Evolutionary conservation across 1,140 invertebrate genomes (phyloP), one percentile per base, ranked within the genome.

Genomic region (Drosophila biarmipes): DNA sequence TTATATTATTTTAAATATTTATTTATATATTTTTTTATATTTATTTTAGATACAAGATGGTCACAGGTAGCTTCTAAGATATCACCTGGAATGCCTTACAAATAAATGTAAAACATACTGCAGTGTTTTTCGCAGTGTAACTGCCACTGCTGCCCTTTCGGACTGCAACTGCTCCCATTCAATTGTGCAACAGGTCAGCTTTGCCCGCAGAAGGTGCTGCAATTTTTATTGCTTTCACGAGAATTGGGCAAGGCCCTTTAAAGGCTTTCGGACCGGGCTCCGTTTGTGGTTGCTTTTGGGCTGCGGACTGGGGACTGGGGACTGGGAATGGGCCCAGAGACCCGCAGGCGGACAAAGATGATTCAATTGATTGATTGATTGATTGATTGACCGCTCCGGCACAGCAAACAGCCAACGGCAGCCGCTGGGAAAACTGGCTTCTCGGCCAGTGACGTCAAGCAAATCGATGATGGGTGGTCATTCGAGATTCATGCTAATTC

Each of bases 161-260:
- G 31, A 19, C 38, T 61, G 35, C 73, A 67, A 21, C 58, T 53
- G 81, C 74, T 87, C 79, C 71, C 79, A 89, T 87, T 87, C 84
- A 89, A 89, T 89, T 87, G 71, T 64, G 84, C 82, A 89, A 84
- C 84, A 89, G 74, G 81, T 87, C 78, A 73, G 63, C 38, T 38
- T 34, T 49, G 42, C 29, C 51, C 51, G 53, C 56, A 48, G 29
- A 53, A 78, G 82, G 78, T 69, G 82, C 73, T 81, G 82, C 69
- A 80, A 90, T 78, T 90, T 90, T 90, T 90, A 90, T 90, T 90
- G 81, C 73, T 80, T 87, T 90, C 87, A 64, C 59, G 67, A 67
- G 81, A 90, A 87, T 72, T 54, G 38, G 42, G 15, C 12, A 17
- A 85, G 40, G 63, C 76, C 80, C 85, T 74, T 85, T 90, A 90